Base-by-base conservation (phyloP, 2,113 vertebrate genomes). In the Hyaena hyaena region DNA sequence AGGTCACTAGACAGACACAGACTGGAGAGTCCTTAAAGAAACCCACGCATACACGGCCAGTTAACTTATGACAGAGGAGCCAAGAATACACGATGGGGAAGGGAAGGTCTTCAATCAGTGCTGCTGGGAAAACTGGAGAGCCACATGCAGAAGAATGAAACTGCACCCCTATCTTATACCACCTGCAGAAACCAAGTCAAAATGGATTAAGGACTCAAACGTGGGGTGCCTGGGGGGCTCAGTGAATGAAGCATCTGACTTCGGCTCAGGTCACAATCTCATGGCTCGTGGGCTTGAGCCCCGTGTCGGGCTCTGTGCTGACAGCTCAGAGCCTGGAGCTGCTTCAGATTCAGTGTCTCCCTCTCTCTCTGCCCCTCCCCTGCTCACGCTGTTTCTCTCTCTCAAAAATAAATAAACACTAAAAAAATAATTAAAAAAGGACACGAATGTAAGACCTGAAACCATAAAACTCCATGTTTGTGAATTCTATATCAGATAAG, bases 1-100 rank as follows among this genome's bases (percentile, higher is more conserved):
- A 21, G 68, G 1, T 53, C 53, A 55, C 43, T 2, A 80, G 93
- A 15, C 28, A 33, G 45, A 33, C 26, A 21, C 4, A 45, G 12
- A 45, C 21, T 4, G 11, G 45, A 55, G 19, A 76, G 48, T 45
- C 58, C 87, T 16, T 58, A 33, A 73, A 35, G 4, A 71, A 53
- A 26, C 17, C 17, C 17, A 50, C 0, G 0, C 33, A 1, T 0
- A 9, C 9, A 3, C 4, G 39, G n/a, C 17, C 71, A 19, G 16
- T 10, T 55, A 24, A 14, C 33, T 43, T 26, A 77, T 4, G n/a
- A 68, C n/a, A 23, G 61, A 88, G 50, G 39, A 71, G 35, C 63
- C 65, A 45, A 7, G 61, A 45, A 33, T 10, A 26, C 12, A 16
- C 14, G 8, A 1, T 0, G 39, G n/a, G 45, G 43, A 31, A 39